Evolutionary conservation across 2,888 invertebrate genomes (phyloP).

Genomic region (Tetragonisca angustula): DNA sequence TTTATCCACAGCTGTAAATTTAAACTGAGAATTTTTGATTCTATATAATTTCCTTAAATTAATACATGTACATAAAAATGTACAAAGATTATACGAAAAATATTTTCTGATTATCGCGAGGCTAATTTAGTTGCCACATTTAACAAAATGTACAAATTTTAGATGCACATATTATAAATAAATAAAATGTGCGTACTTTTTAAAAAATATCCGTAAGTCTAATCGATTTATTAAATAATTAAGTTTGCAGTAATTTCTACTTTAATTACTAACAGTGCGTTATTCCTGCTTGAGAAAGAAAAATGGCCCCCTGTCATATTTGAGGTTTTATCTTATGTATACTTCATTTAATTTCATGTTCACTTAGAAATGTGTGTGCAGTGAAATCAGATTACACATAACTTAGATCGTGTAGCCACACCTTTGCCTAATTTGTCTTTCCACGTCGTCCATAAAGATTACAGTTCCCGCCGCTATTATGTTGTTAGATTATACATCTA

Average conservation of each 20-base stretch:
- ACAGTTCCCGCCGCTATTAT: conserved; percentile 2
- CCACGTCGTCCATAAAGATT: conserved; percentile 21
- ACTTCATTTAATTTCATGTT: conserved; percentile 21
- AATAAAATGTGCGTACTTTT: too few relatives aligned
- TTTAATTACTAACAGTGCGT: background rate
- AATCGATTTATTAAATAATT: background rate
- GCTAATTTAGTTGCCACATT: background rate
- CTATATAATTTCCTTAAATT: too few relatives aligned
- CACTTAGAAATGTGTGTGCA: conserved; percentile 15
- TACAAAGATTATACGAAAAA: background rate
- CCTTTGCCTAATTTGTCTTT: conserved; percentile 51
- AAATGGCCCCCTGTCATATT: background rate
- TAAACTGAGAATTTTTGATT: too few relatives aligned
- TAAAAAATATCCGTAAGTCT: background rate
- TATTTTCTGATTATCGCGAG: background rate
- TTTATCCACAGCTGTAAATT: too few relatives aligned
- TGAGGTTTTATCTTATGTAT: conserved; percentile 10
- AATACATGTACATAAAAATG: too few relatives aligned
- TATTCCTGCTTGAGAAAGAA: background rate
- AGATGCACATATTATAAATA: background rate
- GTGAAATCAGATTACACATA: conserved; percentile 35
- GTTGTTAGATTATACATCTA: conserved; percentile 23
- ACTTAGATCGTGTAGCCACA: conserved; percentile 32
- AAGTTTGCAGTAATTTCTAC: background rate
- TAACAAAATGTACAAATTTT: background rate